A percentile compares a stretch with the other conserved stretches of the same genome.
These are phyloP conservation scores for Carollia perspicillata DNA, from an alignment of 2,113 vertebrate species.

Conservation along the genomic window DNA sequence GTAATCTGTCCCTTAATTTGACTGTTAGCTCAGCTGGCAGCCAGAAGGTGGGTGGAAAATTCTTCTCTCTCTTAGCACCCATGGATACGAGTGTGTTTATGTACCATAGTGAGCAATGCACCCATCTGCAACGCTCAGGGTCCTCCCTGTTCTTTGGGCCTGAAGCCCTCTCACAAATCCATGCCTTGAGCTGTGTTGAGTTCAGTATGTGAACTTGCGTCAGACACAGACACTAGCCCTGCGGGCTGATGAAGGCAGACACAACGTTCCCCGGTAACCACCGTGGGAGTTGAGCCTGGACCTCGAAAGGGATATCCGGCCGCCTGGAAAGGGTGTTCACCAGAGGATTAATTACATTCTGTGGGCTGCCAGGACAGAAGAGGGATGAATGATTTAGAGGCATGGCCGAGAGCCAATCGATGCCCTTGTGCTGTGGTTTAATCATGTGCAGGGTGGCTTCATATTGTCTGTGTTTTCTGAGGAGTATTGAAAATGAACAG, in stretches of 20 bases:
- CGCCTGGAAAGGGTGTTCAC: not conserved
- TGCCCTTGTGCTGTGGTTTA: not conserved
- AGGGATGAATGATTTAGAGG: not conserved
- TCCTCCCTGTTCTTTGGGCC: not conserved
- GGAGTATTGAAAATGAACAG: constrained; percentile 10
- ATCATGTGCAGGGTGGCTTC: not conserved
- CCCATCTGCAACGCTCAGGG: not conserved
- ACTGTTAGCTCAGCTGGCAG: not conserved
- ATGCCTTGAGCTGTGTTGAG: not conserved
- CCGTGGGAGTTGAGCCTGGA: not conserved
- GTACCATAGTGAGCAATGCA: not conserved
- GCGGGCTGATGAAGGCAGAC: not conserved
- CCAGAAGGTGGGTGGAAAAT: not conserved
- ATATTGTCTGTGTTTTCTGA: not conserved
- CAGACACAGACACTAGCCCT: not conserved
- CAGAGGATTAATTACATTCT: not conserved
- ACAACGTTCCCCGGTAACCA: not conserved
- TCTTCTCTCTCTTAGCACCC: not conserved
- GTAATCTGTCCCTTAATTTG: not conserved
- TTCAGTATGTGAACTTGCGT: not conserved
- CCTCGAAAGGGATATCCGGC: not conserved
- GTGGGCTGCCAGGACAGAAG: not conserved
- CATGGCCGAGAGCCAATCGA: not conserved
- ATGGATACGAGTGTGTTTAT: not conserved
- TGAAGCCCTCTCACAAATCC: not conserved